These are phyloP conservation scores for Reticulitermes lucifugus DNA, from an alignment of 2,888 invertebrate species.

Conservation along the genomic window DNA sequence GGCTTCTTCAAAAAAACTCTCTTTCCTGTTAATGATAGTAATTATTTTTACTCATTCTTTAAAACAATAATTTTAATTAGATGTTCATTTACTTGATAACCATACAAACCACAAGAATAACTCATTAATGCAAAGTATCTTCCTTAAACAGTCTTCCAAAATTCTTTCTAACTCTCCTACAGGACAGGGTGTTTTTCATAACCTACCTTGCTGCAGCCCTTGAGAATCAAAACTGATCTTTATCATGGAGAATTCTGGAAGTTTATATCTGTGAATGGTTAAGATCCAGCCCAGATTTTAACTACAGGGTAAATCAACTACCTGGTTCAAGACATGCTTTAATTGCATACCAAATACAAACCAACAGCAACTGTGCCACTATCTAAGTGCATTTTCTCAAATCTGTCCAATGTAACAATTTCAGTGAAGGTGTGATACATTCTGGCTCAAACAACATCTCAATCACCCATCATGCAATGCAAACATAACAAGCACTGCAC, in stretches of 20 bases:
- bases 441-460: neutral
- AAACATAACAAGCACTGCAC: neutral
- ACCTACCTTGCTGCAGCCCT: neutral
- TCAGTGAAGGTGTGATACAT: neutral
- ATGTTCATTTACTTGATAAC: neutral
- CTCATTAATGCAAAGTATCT: neutral
- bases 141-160: neutral
- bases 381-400: neutral
- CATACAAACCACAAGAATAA: neutral
- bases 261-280: neutral
- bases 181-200: neutral
- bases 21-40: neutral
- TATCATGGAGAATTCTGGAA: neutral
- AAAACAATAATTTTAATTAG: neutral
- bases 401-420: neutral
- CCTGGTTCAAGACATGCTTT: neutral
- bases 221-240: neutral
- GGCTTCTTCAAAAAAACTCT: neutral
- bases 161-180: neutral
- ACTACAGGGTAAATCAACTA: neutral
- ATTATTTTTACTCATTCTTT: too few species aligned
- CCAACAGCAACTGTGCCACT: neutral
- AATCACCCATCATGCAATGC: neutral
- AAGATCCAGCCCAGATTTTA: constrained; percentile 9
- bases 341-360: neutral